Conservation (phyloP, 2,797 vertebrate genomes). For the Vireo griseus region DNA sequence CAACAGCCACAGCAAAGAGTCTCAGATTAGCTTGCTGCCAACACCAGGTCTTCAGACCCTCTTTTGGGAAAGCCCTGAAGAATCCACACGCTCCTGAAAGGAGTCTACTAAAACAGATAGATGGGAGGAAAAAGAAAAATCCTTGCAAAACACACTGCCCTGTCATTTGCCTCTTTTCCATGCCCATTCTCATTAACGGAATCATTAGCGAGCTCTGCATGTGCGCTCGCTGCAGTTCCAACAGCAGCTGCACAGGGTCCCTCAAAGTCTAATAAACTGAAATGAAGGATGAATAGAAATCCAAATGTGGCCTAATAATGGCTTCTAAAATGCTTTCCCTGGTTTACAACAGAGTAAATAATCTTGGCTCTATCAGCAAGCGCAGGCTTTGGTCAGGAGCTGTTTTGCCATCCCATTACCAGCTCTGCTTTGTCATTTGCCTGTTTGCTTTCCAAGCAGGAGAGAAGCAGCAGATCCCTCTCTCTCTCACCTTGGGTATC, state of each 20-base stretch:
- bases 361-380: background rate
- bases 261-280: constrained; percentile 50
- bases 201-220: constrained; percentile 24
- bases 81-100: background rate
- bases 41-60: background rate
- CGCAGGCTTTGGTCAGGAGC: background rate
- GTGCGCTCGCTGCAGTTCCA: background rate
- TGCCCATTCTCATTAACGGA: background rate
- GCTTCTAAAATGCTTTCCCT: background rate
- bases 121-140: background rate
- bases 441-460: background rate
- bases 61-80: background rate
- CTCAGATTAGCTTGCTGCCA: background rate
- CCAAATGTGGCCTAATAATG: background rate
- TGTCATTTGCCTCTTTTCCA: background rate
- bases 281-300: constrained; percentile 41
- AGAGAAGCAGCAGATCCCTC: background rate
- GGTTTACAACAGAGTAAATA: background rate
- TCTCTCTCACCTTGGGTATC: background rate
- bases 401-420: background rate
- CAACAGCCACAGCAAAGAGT: background rate
- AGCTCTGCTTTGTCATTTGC: background rate
- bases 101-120: background rate
- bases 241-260: constrained; percentile 32
- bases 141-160: background rate